Evolutionary conservation across 2,113 vertebrate species (phyloP).

Genomic region (Sigmodon hispidus): DNA sequence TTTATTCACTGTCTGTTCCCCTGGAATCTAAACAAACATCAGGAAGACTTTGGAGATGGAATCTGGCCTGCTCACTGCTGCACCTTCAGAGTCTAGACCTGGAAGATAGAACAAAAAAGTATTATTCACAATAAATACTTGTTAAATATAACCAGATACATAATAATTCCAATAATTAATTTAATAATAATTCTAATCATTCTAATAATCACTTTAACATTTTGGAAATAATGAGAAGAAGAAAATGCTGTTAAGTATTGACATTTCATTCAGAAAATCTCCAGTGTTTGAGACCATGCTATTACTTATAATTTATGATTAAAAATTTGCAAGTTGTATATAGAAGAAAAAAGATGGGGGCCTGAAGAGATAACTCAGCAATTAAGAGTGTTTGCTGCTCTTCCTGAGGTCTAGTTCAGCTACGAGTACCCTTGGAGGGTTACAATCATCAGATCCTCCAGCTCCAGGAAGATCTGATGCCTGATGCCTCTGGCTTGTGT

Average conservation of each 20-base stretch:
- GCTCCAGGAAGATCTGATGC: background rate
- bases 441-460: background rate
- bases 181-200: too few species aligned
- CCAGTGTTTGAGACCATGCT: background rate
- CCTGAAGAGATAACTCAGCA: background rate
- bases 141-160: background rate
- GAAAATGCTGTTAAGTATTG: background rate
- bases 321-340: background rate
- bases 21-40: background rate
- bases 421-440: background rate
- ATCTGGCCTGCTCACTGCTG: background rate
- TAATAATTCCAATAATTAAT: background rate
- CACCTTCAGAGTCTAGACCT: background rate
- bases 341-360: background rate
- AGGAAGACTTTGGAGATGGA: background rate
- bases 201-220: background rate
- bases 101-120: background rate
- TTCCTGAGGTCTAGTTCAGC: background rate
- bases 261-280: background rate
- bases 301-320: background rate
- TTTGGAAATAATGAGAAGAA: slow-evolving; percentile 8
- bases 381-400: background rate
- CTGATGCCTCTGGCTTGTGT: background rate
- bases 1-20: background rate
- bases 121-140: background rate